Evolutionary conservation across 2,797 vertebrate species (phyloP).

Genomic region (Chrysocyon brachyurus): DNA sequence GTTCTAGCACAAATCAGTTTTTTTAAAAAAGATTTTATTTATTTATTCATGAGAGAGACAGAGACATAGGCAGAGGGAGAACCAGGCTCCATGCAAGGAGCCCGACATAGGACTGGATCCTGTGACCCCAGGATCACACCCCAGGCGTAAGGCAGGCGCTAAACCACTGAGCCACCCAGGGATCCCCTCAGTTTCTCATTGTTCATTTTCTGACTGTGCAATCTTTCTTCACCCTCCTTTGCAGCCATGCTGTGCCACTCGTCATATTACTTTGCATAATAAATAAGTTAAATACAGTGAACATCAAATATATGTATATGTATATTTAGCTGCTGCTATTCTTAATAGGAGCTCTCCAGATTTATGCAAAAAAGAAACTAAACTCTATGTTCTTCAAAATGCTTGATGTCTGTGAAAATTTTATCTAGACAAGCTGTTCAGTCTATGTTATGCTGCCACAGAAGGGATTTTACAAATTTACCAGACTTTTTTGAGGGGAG

Average conservation of each 20-base stretch:
- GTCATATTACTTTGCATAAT: background rate
- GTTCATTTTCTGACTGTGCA: background rate
- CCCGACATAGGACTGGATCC: too few relatives aligned
- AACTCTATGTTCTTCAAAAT: background rate
- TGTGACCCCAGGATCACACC: too few relatives aligned
- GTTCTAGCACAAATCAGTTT: background rate
- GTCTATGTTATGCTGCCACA: background rate
- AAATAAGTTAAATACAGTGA: background rate
- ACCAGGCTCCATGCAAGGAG: too few relatives aligned
- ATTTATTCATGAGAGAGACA: too few relatives aligned
- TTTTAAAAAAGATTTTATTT: too few relatives aligned
- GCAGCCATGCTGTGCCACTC: background rate
- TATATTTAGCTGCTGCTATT: background rate
- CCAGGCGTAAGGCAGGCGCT: too few relatives aligned
- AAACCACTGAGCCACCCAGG: too few relatives aligned
- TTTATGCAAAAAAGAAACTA: background rate
- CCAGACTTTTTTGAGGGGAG: background rate
- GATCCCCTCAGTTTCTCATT: background rate
- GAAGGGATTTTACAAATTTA: background rate
- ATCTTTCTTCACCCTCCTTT: background rate
- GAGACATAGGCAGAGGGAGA: too few relatives aligned
- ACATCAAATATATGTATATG: background rate
- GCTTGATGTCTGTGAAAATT: background rate
- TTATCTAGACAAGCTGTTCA: background rate
- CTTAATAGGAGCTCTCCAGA: background rate